These are phyloP conservation scores for Leptinotarsa rubiginosa DNA, from an alignment of 2,888 invertebrate genomes.

Conservation along the genomic window DNA sequence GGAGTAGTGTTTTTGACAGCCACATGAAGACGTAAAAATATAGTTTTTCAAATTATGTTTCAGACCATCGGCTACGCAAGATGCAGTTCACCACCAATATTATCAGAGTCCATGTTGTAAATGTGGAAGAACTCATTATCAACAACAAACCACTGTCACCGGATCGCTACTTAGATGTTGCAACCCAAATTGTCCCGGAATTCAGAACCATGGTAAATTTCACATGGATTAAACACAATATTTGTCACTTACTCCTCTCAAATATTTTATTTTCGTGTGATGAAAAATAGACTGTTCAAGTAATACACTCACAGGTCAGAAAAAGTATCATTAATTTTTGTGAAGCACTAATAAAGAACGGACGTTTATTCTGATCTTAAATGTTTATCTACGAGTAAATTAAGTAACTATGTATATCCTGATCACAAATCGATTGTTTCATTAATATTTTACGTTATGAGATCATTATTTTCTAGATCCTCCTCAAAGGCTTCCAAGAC, in stretches of 20 bases:
- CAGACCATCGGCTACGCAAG: conserved; percentile 5
- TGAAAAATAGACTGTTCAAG: neutral
- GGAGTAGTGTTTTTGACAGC: no score
- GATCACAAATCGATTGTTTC: neutral
- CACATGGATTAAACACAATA: neutral
- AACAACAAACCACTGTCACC: conserved; percentile 37
- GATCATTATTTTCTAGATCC: neutral
- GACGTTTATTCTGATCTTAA: no score
- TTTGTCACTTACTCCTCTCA: neutral
- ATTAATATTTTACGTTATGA: neutral
- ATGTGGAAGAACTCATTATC: conserved; percentile 47
- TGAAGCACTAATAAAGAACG: no score
- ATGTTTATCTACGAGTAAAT: neutral
- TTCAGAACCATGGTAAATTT: neutral
- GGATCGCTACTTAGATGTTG: conserved; percentile 23
- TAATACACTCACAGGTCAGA: no score
- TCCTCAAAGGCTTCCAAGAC: conserved; percentile 1
- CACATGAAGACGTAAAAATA: no score
- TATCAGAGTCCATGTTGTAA: conserved; percentile 40
- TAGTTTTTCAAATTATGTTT: no score
- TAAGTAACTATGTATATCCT: neutral
- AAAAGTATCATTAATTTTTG: no score
- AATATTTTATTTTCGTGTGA: neutral
- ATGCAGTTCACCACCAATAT: conserved; percentile 41
- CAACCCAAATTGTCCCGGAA: neutral